A percentile compares a stretch with the other conserved stretches of the same genome.
phyloP scores from a whole-genome alignment of 2,113 vertebrate species.

The Austrofundulus limnaeus region DNA sequence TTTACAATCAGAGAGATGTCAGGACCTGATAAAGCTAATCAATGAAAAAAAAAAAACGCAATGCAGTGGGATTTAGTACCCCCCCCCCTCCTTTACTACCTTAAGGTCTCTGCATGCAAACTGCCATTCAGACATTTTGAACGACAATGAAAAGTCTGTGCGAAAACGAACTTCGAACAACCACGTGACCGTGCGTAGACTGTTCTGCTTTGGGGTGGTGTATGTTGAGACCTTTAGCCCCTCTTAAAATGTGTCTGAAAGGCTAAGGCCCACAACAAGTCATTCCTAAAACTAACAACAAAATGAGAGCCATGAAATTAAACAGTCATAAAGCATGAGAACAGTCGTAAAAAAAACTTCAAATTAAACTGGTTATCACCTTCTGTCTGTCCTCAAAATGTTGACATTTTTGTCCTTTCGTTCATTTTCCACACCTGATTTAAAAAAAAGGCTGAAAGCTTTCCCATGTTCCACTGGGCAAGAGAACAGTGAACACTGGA shows the following conservation, averaged over 20 bases:
- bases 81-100: conserved; percentile 13
- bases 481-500: too few relatives aligned
- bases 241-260: conserved; percentile 40
- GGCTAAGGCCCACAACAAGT: conserved; percentile 34
- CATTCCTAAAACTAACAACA: background rate
- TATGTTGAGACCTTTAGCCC: conserved; percentile 2
- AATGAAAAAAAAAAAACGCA: conserved; percentile 63
- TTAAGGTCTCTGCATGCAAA: too few relatives aligned
- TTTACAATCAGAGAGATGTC: conserved; percentile 71
- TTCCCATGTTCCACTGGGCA: too few relatives aligned
- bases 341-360: background rate
- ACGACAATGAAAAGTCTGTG: too few relatives aligned
- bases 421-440: background rate
- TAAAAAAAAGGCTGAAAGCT: background rate
- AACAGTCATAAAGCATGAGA: too few relatives aligned
- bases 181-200: too few relatives aligned
- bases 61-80: conserved; percentile 59
- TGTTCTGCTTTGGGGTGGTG: too few relatives aligned
- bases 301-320: background rate
- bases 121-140: too few relatives aligned
- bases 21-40: conserved; percentile 76
- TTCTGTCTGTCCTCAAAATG: background rate
- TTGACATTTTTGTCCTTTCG: background rate
- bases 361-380: background rate
- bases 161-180: too few relatives aligned